Evolutionary conservation across 2,113 vertebrate species (phyloP), one percentile per base, ranked within the genome.

Genomic region (Todiramphus saurophagus): DNA sequence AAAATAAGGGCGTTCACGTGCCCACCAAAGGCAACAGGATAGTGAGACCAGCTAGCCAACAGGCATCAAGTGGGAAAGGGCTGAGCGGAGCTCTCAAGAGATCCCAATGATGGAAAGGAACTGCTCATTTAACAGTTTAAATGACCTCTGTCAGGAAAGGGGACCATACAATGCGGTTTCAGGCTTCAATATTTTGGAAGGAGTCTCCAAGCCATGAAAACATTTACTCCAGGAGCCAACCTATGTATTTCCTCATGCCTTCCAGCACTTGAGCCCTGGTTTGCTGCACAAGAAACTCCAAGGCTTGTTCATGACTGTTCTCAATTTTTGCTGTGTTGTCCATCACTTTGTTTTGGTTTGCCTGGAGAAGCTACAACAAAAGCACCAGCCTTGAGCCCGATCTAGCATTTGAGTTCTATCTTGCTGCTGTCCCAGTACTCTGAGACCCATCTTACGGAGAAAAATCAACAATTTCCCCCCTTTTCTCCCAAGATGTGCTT

Each of bases 211-310:
- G 14, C 51, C 51, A 90, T 41, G 5, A n/a, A 18, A 75, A 23
- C 23, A 20, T 23, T 16, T 16, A 23, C 46, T 62, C 25, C 16
- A 23, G n/a, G 28, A 79, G 56, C 39, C 13, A 8, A 39, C 66
- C 15, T 2, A 35, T 0, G 1, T n/a, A 28, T 39, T 53, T 70
- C 75, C 23, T 28, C 39, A 41, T 19, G 16, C 4, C 1, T 56
- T 56, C 28, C 39, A 64, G 23, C 13, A 10, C 67, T 35, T 24
- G 12, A 46, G 55, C 28, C 66, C 39, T 41, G 41, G 55, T 64
- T 41, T 48, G n/a, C 50, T 73, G 50, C 16, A 56, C 58, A 56
- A 19, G 41, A 50, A 50, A 31, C 51, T 41, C 86, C 25, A 66
- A 31, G 9, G 30, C 48, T 31, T 35, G 50, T 66, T 73, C 41